phyloP scores from a whole-genome alignment of 1,140 invertebrate genomes.

The Trichonephila clavata region DNA sequence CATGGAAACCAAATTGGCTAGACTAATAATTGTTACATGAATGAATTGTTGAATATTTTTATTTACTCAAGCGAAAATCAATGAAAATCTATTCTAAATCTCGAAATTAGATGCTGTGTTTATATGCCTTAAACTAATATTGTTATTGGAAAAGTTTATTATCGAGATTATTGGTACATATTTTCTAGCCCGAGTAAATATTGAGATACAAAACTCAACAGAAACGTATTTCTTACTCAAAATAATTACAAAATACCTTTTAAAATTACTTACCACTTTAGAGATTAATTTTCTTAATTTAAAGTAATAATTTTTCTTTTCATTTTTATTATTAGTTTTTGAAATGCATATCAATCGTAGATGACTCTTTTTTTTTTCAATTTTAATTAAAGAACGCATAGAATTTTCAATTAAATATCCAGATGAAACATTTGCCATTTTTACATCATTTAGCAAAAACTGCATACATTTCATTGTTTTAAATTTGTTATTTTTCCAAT shows the following conservation, averaged over 20 bases:
- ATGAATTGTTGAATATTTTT: no score
- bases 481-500: not conserved
- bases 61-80: no score
- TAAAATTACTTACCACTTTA: not conserved
- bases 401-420: constrained; percentile 1
- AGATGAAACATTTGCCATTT: not conserved
- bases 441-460: not conserved
- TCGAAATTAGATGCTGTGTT: no score
- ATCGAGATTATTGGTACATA: not conserved
- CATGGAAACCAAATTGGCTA: no score
- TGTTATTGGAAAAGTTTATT: no score
- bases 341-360: not conserved
- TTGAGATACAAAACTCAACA: not conserved
- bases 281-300: not conserved
- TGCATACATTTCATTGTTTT: not conserved
- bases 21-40: no score
- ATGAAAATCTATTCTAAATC: no score
- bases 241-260: constrained; percentile 13
- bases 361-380: not conserved
- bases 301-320: not conserved
- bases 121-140: no score
- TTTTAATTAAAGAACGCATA: not conserved
- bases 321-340: not conserved
- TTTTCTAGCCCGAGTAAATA: not conserved
- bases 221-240: not conserved